phyloP scores from a whole-genome alignment of 2,113 vertebrate species.

The Channa maculata region DNA sequence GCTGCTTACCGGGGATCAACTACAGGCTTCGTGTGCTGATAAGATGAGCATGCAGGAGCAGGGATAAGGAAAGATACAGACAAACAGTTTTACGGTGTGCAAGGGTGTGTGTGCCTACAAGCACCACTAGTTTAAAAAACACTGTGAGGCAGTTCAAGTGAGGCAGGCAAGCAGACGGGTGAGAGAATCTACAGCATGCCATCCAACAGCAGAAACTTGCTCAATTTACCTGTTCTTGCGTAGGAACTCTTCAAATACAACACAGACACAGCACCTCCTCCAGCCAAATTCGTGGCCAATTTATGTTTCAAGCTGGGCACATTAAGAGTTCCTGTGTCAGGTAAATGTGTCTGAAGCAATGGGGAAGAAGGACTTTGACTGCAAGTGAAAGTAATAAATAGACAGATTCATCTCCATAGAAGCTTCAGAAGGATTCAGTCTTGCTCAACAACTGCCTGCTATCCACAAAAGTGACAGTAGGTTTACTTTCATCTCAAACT shows the following conservation, averaged over 20 bases:
- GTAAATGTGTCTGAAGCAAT: constrained; percentile 62
- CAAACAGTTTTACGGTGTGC: constrained; percentile 16
- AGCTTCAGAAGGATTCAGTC: constrained; percentile 54
- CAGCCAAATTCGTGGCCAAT: constrained; percentile 37
- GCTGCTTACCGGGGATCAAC: constrained; percentile 54
- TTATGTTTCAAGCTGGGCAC: constrained; percentile 62
- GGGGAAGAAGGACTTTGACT: constrained; percentile 38
- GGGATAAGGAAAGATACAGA: constrained; percentile 22
- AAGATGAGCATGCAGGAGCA: constrained; percentile 38
- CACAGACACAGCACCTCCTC: constrained; percentile 23
- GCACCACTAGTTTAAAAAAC: constrained; percentile 33
- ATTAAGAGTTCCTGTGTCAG: constrained; percentile 62
- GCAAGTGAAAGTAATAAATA: constrained; percentile 52
- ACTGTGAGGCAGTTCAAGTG: constrained; percentile 34
- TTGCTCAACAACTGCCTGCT: constrained; percentile 40
- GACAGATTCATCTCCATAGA: constrained; percentile 60
- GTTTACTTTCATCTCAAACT: constrained; percentile 22
- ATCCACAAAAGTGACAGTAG: constrained; percentile 22
- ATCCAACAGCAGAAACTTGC: constrained; percentile 15
- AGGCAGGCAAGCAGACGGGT: constrained; percentile 19
- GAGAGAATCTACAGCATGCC: constrained; percentile 9
- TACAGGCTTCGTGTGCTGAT: constrained; percentile 52
- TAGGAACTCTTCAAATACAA: constrained; percentile 1
- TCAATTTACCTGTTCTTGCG: constrained; percentile 28
- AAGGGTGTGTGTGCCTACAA: constrained; percentile 14